Percentiles rank a stretch among this genome's conserved stretches.
Conservation (phyloP, 1,140 invertebrate genomes). For the Thaumatotibia leucotreta region DNA sequence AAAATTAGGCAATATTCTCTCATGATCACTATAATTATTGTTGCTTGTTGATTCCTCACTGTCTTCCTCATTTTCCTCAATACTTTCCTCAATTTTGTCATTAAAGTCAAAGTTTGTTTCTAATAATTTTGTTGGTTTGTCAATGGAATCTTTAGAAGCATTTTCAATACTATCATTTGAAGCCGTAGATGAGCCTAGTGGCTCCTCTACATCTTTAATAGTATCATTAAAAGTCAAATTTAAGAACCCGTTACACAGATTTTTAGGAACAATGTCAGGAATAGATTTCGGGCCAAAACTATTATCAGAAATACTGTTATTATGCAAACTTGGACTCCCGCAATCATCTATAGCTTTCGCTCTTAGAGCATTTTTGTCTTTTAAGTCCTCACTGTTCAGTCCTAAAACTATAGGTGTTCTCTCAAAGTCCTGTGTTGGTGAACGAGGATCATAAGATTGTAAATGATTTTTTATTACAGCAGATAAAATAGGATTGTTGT, state of each 20-base stretch:
- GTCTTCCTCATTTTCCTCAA: slow-evolving; percentile 42
- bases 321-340: slow-evolving; percentile 47
- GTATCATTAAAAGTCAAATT: slow-evolving; percentile 55
- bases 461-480: slow-evolving; percentile 70
- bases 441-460: slow-evolving; percentile 66
- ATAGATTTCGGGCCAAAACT: slow-evolving; percentile 33
- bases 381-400: slow-evolving; percentile 33
- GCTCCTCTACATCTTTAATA: slow-evolving; percentile 51
- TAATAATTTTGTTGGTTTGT: slow-evolving; percentile 47
- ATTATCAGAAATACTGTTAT: slow-evolving; percentile 39
- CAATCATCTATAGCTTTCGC: slow-evolving; percentile 32
- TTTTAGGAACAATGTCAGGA: slow-evolving; percentile 54
- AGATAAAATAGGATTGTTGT: slow-evolving; percentile 65
- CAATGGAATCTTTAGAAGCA: slow-evolving; percentile 32
- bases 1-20: slow-evolving; percentile 38
- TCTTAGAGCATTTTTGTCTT: slow-evolving; percentile 31
- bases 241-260: slow-evolving; percentile 58
- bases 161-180: slow-evolving; percentile 62
- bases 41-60: slow-evolving; percentile 1
- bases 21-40: slow-evolving; percentile 20
- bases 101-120: slow-evolving; percentile 75
- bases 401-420: slow-evolving; percentile 60
- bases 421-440: slow-evolving; percentile 66
- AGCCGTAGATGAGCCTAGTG: slow-evolving; percentile 60
- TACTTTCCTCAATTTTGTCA: slow-evolving; percentile 44